Evolutionary conservation across 92 coral and sea anemone genomes (phyloP), one percentile per base, ranked within the genome.

Genomic region (Epizoanthus rinbou): DNA sequence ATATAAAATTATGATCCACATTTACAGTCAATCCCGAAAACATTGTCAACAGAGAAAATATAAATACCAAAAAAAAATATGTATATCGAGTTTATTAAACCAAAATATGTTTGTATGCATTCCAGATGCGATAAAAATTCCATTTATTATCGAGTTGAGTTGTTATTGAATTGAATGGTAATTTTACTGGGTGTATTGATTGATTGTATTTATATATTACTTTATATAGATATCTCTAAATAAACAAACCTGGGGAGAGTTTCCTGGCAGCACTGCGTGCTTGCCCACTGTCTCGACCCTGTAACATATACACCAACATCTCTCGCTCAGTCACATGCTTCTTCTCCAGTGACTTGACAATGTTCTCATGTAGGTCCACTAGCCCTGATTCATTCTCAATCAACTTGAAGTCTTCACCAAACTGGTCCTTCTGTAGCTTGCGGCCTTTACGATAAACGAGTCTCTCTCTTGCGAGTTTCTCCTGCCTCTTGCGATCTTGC

Each of bases 301-400:
- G 98, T 25, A 95, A 78, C 87, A 95, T 75, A 81, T 91, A 90
- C 15, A 95, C 83, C 67, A 95, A 87, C 62, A 94, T 79, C 85
- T 95, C 98, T 14, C 95, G 85, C 67, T 95, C 98, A 41, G 87
- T 86, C 3, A 93, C 94, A 50, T 95, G 98, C 67, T 95, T 95
- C 66, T 95, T 84, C 80, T 95, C 98, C 62, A 93, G 82, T 3
- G 95, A 93, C 47, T 92, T 92, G 10, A 94, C 95, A 43, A 92
- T 85, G 64, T 95, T 97, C 43, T 95, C 98, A 2, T 85, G 84
- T 22, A 88, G 76, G 33, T 95, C 98, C 5, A 95, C 98, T 3
- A 95, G 80, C 3, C 96, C 98, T 16, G 88, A 86, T 69, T 95
- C 95, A 2, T 87, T 87, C 57, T 82, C 76, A 57, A 80, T 59